Percentiles rank a stretch among this genome's conserved stretches.
Conservation (phyloP, 2,888 invertebrate genomes). For the Beris chalybata region DNA sequence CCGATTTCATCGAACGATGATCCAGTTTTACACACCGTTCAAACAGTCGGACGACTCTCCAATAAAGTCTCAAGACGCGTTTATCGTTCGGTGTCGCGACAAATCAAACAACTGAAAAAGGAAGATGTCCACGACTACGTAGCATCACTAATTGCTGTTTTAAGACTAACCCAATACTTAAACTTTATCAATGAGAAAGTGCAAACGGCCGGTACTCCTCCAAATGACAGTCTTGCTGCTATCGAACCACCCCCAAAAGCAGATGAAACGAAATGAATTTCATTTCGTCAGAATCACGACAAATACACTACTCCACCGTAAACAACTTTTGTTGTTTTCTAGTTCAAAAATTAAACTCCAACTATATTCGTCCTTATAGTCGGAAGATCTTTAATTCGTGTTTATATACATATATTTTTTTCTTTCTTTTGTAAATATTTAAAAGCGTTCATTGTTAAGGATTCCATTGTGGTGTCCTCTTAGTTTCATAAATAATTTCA, state of each 20-base stretch:
- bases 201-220: slow-evolving; percentile 15
- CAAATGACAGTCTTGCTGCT: not conserved
- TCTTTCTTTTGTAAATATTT: too few species aligned
- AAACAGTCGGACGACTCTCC: slow-evolving; percentile 72
- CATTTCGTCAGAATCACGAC: not conserved
- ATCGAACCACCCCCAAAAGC: not conserved
- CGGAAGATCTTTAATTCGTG: too few species aligned
- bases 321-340: too few species aligned
- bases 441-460: too few species aligned
- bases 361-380: too few species aligned
- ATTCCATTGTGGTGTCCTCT: too few species aligned
- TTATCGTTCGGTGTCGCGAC: slow-evolving; percentile 66
- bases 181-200: slow-evolving; percentile 57
- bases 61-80: slow-evolving; percentile 72
- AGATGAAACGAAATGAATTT: not conserved
- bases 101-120: slow-evolving; percentile 60
- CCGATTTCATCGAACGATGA: slow-evolving; percentile 64
- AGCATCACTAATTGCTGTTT: slow-evolving; percentile 57
- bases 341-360: too few species aligned
- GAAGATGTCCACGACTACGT: slow-evolving; percentile 59
- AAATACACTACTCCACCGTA: too few species aligned
- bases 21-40: slow-evolving; percentile 70
- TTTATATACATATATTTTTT: too few species aligned
- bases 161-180: slow-evolving; percentile 58
- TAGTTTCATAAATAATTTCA: too few species aligned